A percentile compares a stretch with the other conserved stretches of the same genome.
These are phyloP conservation scores for Clivina fossor DNA, from an alignment of 2,888 invertebrate genomes.

Conservation along the genomic window DNA sequence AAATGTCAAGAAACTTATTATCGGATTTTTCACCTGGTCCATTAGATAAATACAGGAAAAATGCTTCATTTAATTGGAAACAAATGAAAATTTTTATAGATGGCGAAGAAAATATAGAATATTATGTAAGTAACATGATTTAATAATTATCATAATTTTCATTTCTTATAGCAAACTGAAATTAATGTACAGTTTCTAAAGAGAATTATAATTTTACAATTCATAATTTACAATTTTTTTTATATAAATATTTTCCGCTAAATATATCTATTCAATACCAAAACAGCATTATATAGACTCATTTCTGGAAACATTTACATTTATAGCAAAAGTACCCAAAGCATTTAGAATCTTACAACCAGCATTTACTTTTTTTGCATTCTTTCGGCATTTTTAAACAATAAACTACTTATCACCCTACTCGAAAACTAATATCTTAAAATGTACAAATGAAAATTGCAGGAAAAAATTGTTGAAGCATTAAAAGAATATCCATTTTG, in stretches of 20 bases:
- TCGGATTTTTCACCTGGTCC: slow-evolving; percentile 62
- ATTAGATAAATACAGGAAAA: slow-evolving; percentile 59
- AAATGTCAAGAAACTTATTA: slow-evolving; percentile 46
- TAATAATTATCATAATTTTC: neutral
- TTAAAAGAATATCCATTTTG: slow-evolving; percentile 44
- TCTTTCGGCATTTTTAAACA: no score
- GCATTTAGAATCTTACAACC: no score
- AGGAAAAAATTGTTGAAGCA: slow-evolving; percentile 45
- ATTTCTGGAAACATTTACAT: no score
- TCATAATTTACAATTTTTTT: neutral
- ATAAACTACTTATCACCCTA: no score
- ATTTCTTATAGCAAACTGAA: no score
- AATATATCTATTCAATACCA: no score
- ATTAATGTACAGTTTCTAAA: no score
- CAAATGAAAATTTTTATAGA: slow-evolving; percentile 55
- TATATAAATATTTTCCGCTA: slow-evolving; percentile 7
- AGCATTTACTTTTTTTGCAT: no score
- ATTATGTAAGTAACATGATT: slow-evolving; percentile 18
- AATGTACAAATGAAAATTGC: no score
- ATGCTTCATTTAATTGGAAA: slow-evolving; percentile 65
- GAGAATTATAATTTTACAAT: neutral
- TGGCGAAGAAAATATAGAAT: slow-evolving; percentile 49
- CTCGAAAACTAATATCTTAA: no score
- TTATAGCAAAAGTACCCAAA: no score
- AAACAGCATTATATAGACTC: no score